Percentiles rank a stretch among this genome's conserved stretches.
Conservation (phyloP, 1,140 invertebrate species). For the Epicauta chinensis region DNA sequence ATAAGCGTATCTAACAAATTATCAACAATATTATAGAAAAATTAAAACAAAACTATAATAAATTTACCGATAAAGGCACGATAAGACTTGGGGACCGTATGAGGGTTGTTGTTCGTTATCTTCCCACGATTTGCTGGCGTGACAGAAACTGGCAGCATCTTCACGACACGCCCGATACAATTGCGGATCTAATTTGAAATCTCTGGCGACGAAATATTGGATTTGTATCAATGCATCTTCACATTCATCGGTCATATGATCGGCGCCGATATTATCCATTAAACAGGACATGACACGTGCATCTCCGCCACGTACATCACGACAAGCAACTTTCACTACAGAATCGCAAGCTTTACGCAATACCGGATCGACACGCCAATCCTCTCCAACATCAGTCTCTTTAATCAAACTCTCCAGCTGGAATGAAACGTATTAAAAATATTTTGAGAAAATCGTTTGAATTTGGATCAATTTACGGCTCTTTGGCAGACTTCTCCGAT, state of each 20-base stretch:
- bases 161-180: slow-evolving; percentile 78
- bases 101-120: slow-evolving; percentile 60
- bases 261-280: slow-evolving; percentile 83
- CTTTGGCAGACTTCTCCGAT: slow-evolving; percentile 63
- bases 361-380: slow-evolving; percentile 89
- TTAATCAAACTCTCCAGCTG: slow-evolving; percentile 71
- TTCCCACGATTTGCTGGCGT: slow-evolving; percentile 73
- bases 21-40: not conserved
- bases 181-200: slow-evolving; percentile 88
- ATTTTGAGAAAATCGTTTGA: not conserved
- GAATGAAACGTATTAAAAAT: slow-evolving; percentile 22
- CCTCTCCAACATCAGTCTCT: slow-evolving; percentile 76
- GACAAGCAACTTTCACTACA: slow-evolving; percentile 69
- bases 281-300: slow-evolving; percentile 87
- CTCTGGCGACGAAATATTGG: slow-evolving; percentile 93
- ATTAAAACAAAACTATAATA: not conserved
- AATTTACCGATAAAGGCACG: slow-evolving; percentile 75
- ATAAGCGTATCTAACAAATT: slow-evolving; percentile 12
- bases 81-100: slow-evolving; percentile 71
- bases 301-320: slow-evolving; percentile 59
- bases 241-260: slow-evolving; percentile 81
- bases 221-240: slow-evolving; percentile 89
- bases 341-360: slow-evolving; percentile 76
- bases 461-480: slow-evolving; percentile 46
- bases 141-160: slow-evolving; percentile 78